Evolutionary conservation across 1,140 invertebrate genomes (phyloP), one percentile per base, ranked within the genome.

Genomic region (Aphidius gifuensis): DNA sequence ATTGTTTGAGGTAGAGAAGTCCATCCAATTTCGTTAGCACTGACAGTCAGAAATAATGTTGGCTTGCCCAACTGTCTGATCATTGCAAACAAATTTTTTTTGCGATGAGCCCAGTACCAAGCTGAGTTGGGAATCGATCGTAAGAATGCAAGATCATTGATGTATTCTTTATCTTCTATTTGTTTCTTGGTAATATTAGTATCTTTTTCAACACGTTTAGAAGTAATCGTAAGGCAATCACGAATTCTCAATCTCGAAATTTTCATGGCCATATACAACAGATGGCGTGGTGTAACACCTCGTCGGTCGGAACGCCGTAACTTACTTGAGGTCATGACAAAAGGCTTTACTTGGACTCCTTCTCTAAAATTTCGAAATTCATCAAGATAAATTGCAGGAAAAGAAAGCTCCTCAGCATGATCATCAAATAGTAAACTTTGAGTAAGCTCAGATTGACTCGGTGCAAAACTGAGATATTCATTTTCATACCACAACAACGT

Each of bases 31-130:
- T 71, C 67, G 62, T 68, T 68, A 39, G 69, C 70, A 59, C 68
- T 69, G 0, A 71, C n/a, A 48, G 68, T 71, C 1, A 74, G 21
- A 66, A 74, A 74, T 16, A 67, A 39, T 16, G 69, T 73, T 44
- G 71, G 71, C 62, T 70, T 69, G 23, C 71, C 73, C 6, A 70
- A 58, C 59, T 74, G 71, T 48, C 70, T 38, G 23, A 73, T 67
- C 67, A 72, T 74, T 6, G 70, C 71, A 61, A 80, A 79, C 8
- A 80, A 63, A 65, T 80, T 75, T 66, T 65, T 71, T 70, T 80
- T 78, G 6, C 64, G 54, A 21, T 71, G 61, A 23, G 50, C 11
- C 71, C 75, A 77, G 69, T 74, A 74, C 21, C 55, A 61, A 5
- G 45, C 50, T 42, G 64, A 65, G 46, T 68, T 68, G 5, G 58